Evolutionary conservation across 2,888 invertebrate species (phyloP), one percentile per base, ranked within the genome.

Genomic region (Acheta domesticus): DNA sequence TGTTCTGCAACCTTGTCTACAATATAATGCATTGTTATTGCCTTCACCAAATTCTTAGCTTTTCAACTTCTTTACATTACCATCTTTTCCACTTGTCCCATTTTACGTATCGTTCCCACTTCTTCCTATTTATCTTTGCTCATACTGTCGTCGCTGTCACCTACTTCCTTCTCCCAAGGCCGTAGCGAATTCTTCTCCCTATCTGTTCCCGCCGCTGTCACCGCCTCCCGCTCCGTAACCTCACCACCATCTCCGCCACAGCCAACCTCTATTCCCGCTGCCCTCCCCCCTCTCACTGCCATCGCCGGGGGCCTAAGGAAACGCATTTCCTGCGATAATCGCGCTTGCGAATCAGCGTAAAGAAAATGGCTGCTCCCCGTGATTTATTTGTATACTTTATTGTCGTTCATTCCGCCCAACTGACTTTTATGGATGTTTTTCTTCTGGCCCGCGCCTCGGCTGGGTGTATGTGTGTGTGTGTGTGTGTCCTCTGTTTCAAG

Each of bases 301-400:
- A n/a, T 62, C 62, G 62, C 62, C 62, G 78, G 78, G 73, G 76
- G 36, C 75, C 78, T 76, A 78, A 78, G 80, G 80, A 80, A 80
- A 79, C 78, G 82, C 80, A 80, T 80, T 81, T 82, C 80, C 79
- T 77, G 81, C 82, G 83, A 83, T 84, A 84, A 85, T 84, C 85
- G 84, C 84, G 83, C 83, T 82, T 83, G 83, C 83, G 84, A 84
- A 85, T 84, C 84, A 85, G 84, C 81, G 79, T 83, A 84, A 85
- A 84, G 84, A 85, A 84, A 84, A 84, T 84, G 84, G 81, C 82
- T 75, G 77, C 78, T 81, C 83, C 82, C 81, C 80, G 83, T 49
- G 85, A 85, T 85, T 85, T 85, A 86, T 86, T 84, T 84, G 84
- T 85, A 84, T 85, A 85, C 85, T 86, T 86, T 85, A 86, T 85